phyloP scores from a whole-genome alignment of 2,888 invertebrate species.

The Smittia sp. region DNA sequence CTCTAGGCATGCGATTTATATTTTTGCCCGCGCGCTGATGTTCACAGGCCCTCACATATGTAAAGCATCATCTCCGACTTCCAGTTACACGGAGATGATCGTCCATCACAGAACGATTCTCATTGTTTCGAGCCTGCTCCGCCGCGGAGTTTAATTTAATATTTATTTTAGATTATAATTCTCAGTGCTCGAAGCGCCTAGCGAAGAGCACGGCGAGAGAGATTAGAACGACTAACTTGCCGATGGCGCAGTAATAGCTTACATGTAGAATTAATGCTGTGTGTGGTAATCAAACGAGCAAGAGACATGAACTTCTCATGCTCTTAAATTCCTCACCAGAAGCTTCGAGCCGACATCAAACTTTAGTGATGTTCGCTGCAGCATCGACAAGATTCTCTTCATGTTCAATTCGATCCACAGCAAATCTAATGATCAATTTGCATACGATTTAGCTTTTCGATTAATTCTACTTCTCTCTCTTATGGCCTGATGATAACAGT shows the following conservation, averaged over 20 bases:
- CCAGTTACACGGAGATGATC: background rate
- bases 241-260: constrained; percentile 28
- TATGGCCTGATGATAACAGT: constrained; percentile 1
- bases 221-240: constrained; percentile 40
- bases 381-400: constrained; percentile 3
- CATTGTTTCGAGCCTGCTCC: constrained; percentile 17
- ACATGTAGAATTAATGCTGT: constrained; percentile 34
- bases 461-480: background rate
- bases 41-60: constrained; percentile 5
- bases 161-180: constrained; percentile 41
- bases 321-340: constrained; percentile 30
- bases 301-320: constrained; percentile 40
- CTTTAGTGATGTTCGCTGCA: background rate
- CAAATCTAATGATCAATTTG: constrained; percentile 18
- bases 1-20: constrained; percentile 8
- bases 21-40: background rate
- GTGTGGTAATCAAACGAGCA: constrained; percentile 39
- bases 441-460: background rate
- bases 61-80: background rate
- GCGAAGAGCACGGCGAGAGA: constrained; percentile 20
- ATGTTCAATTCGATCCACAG: background rate
- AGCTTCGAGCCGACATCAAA: background rate
- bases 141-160: constrained; percentile 37
- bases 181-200: constrained; percentile 11
- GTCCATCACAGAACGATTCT: background rate